These are phyloP conservation scores for Sarcoramphus papa DNA, from an alignment of 2,797 vertebrate species.

Conservation along the genomic window DNA sequence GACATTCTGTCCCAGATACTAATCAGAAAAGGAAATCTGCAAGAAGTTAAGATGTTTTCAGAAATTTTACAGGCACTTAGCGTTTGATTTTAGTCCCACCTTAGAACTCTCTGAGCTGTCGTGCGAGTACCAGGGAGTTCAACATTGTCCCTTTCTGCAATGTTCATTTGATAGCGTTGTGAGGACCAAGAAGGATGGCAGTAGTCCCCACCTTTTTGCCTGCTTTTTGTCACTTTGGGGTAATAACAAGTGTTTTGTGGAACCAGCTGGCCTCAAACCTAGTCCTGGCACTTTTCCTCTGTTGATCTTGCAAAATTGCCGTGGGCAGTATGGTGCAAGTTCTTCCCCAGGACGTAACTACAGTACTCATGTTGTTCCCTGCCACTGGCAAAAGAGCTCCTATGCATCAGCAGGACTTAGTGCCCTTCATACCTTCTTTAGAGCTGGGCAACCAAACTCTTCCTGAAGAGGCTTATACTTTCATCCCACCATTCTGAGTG, in stretches of 20 bases:
- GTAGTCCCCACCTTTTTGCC: neutral
- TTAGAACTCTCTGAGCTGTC: neutral
- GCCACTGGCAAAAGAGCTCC: neutral
- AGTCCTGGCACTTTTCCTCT: neutral
- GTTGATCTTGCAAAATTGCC: neutral
- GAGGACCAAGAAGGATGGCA: neutral
- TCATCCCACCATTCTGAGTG: neutral
- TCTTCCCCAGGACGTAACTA: neutral
- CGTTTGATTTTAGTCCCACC: neutral
- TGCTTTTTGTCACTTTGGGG: neutral
- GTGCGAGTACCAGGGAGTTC: neutral
- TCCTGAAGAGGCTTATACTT: neutral
- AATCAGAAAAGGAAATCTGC: neutral
- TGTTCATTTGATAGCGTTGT: neutral
- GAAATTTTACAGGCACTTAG: neutral
- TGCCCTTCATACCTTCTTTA: neutral
- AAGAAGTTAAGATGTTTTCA: neutral
- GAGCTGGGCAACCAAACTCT: neutral
- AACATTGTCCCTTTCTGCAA: neutral
- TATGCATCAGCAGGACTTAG: neutral
- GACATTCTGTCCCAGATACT: neutral
- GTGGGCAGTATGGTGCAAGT: neutral
- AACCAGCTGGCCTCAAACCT: neutral
- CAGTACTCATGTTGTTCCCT: neutral
- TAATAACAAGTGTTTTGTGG: neutral